Base-by-base conservation (phyloP, 1,140 invertebrate genomes). In the Apis laboriosa region DNA sequence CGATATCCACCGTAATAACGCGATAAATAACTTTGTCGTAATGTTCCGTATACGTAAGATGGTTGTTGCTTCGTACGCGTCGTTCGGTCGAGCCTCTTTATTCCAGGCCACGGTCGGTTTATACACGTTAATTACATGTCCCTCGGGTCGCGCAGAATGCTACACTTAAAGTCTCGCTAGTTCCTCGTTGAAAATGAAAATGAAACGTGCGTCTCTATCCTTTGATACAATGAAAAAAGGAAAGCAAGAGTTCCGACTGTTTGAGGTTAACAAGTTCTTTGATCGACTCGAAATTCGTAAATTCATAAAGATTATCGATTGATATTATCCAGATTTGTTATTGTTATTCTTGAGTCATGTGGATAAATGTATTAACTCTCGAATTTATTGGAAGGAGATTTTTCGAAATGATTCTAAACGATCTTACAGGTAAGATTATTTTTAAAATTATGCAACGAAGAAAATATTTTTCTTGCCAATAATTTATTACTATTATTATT, bases 21-120 rank as follows among this genome's bases (percentile, higher is more conserved):
- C 60, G 84, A 83, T 83, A 78, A 86, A 78, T 78, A 86, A 86
- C 80, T 34, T 34, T 2, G 70, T 21, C 77, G 73, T 74, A 81
- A 85, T 53, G 34, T 64, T 84, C 63, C 68, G 49, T 68, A 9
- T 17, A 63, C 51, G 64, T 34, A 55, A 43, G 34, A 43, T 43
- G 53, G 53, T 34, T 63, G 56, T 17, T 34, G 19, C 34, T 24
- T 15, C 13, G 68, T 21, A 51, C 19, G 5, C 5, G 5, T 5
- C 19, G 61, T 72, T 43, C 17, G 68, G 15, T 34, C 67, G 49
- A n/a, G 24, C 8, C 67, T 53, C 78, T 80, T 56, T 55, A 73
- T 64, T 64, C 70, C 70, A 61, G 34, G 21, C n/a, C 28, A 55
- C 8, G 34, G 71, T 13, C 28, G 60, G 61, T 66, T 80, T 66